These are phyloP conservation scores for Sceliomorpha sp. DNA, from an alignment of 2,888 invertebrate genomes.

Conservation along the genomic window DNA sequence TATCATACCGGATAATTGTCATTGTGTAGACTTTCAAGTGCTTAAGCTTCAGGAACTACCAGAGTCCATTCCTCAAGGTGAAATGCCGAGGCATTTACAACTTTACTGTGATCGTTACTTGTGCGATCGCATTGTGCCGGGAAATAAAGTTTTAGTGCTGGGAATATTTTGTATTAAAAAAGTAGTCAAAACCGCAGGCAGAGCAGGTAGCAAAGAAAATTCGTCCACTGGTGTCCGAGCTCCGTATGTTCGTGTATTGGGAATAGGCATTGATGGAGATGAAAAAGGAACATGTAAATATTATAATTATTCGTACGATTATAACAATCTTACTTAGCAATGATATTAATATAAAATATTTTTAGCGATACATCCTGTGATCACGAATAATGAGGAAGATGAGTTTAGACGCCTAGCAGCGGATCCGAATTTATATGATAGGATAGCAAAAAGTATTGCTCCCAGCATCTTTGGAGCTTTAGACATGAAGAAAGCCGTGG, in stretches of 20 bases:
- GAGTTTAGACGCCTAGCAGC: conserved; percentile 91
- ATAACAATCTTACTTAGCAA: too few relatives aligned
- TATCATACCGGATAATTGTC: conserved; percentile 98
- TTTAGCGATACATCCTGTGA: conserved; percentile 70
- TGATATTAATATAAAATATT: conserved; percentile 4
- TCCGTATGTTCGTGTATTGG: conserved; percentile 97
- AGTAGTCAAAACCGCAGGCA: conserved; percentile 84
- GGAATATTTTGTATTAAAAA: conserved; percentile 99
- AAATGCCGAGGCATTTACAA: conserved; percentile 97
- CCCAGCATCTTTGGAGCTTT: conserved; percentile 97
- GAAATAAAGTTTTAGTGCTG: conserved; percentile 94
- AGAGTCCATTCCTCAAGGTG: conserved; percentile 96
- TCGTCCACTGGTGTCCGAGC: conserved; percentile 94
- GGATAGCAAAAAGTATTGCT: conserved; percentile 93
- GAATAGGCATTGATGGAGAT: conserved; percentile 92
- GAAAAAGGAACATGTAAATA: conserved; percentile 85
- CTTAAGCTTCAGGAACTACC: conserved; percentile 98
- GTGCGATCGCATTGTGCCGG: conserved; percentile 97
- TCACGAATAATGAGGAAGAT: conserved; percentile 88
- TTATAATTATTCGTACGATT: too few relatives aligned
- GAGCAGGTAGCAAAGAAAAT: conserved; percentile 87
- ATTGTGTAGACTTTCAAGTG: conserved; percentile 98
- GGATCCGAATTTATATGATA: conserved; percentile 92
- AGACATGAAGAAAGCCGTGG: conserved; percentile 98
- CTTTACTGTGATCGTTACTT: conserved; percentile 96